Base-by-base conservation (phyloP, 2,888 invertebrate genomes). In the Papilio demoleus region DNA sequence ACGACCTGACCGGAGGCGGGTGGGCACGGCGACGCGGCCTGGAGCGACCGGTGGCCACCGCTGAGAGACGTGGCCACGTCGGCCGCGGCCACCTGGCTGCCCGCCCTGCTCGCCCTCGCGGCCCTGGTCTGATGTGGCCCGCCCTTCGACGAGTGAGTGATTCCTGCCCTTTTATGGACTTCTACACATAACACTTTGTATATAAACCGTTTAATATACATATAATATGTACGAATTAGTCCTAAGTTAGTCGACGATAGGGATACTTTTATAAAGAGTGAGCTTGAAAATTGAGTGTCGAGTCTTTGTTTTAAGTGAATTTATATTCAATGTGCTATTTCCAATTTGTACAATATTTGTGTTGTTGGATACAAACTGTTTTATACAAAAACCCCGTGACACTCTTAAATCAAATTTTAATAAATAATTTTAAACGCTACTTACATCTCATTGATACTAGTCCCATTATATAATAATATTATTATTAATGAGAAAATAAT, bases 1-100 rank as follows among this genome's bases (percentile, higher is more conserved):
- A 91, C 91, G 56, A 90, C 90, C 77, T 92, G 92, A 92, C 92
- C 92, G 68, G 86, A 86, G 76, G 83, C 81, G 31, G 82, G 77
- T 63, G 87, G 82, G 73, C 85, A 81, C 59, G 86, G 81, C 45
- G 77, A 76, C 71, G 73, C 77, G 67, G 83, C 87, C 4, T 89
- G 90, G 91, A 76, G 82, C 71, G 88, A 86, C 50, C 85, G 85
- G 68, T 88, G 91, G 90, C 88, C 88, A 40, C 88, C 88, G 17
- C 78, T 76, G 38, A 69, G 65, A 24, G 77, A 68, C 70, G 63
- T 60, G 11, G 75, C 75, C 27, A 40, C 79, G 31, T 40, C 73
- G 47, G 70, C 73, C 60, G n/a, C 42, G n/a, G n/a, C 58, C 9
- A 12, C 42, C 36, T 42, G 71, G 24, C 60, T 68, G 9, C 75